Evolutionary conservation across 2,113 vertebrate genomes (phyloP), one percentile per base, ranked within the genome.

Genomic region (Hystrix brachyura): DNA sequence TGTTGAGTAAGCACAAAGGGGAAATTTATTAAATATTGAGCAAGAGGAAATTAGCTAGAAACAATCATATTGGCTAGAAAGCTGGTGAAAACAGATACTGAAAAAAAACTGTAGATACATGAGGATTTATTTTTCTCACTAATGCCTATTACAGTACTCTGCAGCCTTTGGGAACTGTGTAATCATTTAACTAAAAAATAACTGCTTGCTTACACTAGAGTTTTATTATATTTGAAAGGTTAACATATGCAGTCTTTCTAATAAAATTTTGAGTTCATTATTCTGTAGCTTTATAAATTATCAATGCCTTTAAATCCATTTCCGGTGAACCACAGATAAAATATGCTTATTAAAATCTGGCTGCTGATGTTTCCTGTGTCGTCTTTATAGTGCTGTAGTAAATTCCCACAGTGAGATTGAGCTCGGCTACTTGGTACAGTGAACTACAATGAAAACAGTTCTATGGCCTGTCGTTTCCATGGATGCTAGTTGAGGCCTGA

Each of bases 171-270:
- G 69, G 29, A 76, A 76, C 27, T 60, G n/a, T 38, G 9, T 59
- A 78, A 67, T 64, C 32, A 84, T 69, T 78, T 95, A 90, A 81
- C 53, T 89, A 57, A 89, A 89, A 85, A 92, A 72, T 64, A 95
- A 85, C 57, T 86, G 32, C 5, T 95, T 72, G 86, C 80, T 82
- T 32, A 29, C 13, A 46, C 14, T 67, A 67, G 94, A 96, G 85
- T 64, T 93, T 81, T 74, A 64, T 90, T 91, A n/a, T n/a, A 86
- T 74, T 82, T 85, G 14, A 95, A 95, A 90, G 65, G 48, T 93
- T 86, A 96, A 96, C 53, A 81, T 76, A 67, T 81, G 43, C 8
- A 86, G 15, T 5, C 64, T 93, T 95, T 90, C 81, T 15, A 82
- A 64, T 80, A 60, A 86, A 93, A 82, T 86, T 72, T 93, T 67